Evolutionary conservation across 2,888 invertebrate species (phyloP).

Genomic region (Agrilus mali): DNA sequence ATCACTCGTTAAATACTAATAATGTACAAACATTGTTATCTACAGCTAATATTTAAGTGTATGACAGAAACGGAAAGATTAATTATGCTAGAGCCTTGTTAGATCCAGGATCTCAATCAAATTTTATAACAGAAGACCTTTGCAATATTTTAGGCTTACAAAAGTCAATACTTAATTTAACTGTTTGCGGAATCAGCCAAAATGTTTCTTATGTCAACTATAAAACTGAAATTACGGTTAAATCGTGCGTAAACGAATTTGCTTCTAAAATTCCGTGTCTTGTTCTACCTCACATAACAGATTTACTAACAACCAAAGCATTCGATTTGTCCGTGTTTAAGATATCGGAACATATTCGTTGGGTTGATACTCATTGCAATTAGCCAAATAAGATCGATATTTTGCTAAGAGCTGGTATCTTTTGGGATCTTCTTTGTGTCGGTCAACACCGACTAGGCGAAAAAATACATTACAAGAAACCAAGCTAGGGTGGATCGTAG

Average conservation of each 20-base stretch:
- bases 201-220: not conserved
- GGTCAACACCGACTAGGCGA: not conserved
- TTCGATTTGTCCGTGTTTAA: not conserved
- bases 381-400: not conserved
- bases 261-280: not conserved
- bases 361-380: not conserved
- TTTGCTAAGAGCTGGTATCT: constrained; percentile 1
- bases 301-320: not conserved
- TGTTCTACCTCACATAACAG: not conserved
- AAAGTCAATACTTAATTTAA: not conserved
- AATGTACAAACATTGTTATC: not conserved
- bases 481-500: not conserved
- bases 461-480: not conserved
- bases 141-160: not conserved
- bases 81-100: not conserved
- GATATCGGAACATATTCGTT: not conserved
- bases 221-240: not conserved
- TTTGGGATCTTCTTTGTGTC: no score
- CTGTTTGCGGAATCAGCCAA: constrained; percentile 1
- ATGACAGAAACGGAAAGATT: not conserved
- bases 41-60: not conserved
- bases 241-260: not conserved
- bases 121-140: constrained; percentile 1
- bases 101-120: constrained; percentile 3
- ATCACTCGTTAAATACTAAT: not conserved